phyloP scores from a whole-genome alignment of 2,888 invertebrate species.

The Leuctra nigra region DNA sequence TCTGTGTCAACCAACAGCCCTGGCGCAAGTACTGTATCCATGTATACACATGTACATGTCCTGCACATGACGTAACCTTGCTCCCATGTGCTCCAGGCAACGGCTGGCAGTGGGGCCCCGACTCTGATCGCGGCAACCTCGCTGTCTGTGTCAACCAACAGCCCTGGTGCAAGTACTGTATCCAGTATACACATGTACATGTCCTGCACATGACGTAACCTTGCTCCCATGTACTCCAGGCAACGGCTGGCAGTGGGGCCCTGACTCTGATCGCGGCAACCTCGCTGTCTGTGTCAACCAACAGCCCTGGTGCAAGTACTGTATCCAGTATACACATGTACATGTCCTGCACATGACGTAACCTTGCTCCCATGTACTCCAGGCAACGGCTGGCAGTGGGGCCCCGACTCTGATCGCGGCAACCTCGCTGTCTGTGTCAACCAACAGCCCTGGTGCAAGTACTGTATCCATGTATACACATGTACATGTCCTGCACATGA shows the following conservation, averaged over 20 bases:
- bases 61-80: no score
- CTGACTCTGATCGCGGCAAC: conserved; percentile 57
- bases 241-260: conserved; percentile 81
- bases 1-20: conserved; percentile 70
- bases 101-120: conserved; percentile 77
- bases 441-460: conserved; percentile 62
- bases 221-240: no score
- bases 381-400: conserved; percentile 84
- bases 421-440: conserved; percentile 75
- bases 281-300: conserved; percentile 75
- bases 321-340: conserved; percentile 79
- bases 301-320: conserved; percentile 63
- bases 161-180: conserved; percentile 66
- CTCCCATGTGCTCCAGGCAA: no score
- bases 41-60: no score
- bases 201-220: no score
- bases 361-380: no score
- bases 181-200: conserved; percentile 83
- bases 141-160: conserved; percentile 73
- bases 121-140: conserved; percentile 61
- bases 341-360: no score
- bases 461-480: conserved; percentile 73
- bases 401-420: conserved; percentile 56
- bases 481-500: no score
- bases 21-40: conserved; percentile 70